A percentile compares a stretch with the other conserved stretches of the same genome.
Evolutionary conservation across 2,797 vertebrate genomes (phyloP).

Genomic region (Pterois miles): DNA sequence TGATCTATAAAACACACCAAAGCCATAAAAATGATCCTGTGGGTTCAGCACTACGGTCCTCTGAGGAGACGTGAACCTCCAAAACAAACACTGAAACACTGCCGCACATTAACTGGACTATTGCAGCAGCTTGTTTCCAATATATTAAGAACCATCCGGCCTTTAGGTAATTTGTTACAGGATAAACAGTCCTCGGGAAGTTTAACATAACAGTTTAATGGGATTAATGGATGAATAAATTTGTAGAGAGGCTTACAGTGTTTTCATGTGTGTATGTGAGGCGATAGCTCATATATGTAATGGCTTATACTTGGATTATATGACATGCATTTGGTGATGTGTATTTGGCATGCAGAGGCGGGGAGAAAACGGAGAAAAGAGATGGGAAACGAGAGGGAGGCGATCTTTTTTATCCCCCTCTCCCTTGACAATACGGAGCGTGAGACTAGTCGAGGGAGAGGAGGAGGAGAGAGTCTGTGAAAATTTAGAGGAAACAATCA

Average conservation of each 20-base stretch:
- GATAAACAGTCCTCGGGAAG: conserved; percentile 10
- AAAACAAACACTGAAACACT: conserved; percentile 32
- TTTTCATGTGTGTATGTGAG: not conserved
- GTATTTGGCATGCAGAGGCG: conserved; percentile 18
- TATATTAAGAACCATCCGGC: not conserved
- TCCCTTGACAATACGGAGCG: conserved; percentile 60
- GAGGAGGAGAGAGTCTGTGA: conserved; percentile 2
- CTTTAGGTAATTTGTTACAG: not conserved
- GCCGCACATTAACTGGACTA: conserved; percentile 6
- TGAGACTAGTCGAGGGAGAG: conserved; percentile 43
- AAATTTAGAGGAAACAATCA: conserved; percentile 51
- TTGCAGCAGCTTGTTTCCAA: not conserved
- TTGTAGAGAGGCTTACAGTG: not conserved
- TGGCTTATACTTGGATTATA: conserved; percentile 48
- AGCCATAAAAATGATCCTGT: conserved; percentile 44
- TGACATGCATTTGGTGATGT: conserved; percentile 15
- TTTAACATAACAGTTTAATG: conserved; percentile 25
- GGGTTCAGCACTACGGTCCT: conserved; percentile 55
- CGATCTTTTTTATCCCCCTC: not conserved
- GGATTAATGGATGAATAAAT: conserved; percentile 38
- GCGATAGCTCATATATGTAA: conserved; percentile 22
- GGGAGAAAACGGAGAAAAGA: not conserved
- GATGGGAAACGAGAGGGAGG: conserved; percentile 51
- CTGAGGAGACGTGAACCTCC: conserved; percentile 46
- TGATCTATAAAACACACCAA: conserved; percentile 54